Conservation (phyloP, 1,140 invertebrate species). For the Macrotrachela quadricornifera region DNA sequence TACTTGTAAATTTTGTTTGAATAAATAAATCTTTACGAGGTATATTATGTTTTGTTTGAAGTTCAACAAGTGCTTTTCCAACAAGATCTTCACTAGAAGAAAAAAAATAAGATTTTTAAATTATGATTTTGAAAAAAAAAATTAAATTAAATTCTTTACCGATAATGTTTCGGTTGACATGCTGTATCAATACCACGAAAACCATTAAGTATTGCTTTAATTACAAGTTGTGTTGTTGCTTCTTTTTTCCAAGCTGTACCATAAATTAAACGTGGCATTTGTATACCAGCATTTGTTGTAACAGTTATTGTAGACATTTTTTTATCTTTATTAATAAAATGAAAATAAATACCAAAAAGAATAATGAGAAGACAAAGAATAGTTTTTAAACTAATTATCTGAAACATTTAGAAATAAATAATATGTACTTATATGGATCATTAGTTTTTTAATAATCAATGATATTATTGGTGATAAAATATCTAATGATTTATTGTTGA, state of each 20-base stretch:
- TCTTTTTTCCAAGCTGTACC: conserved; percentile 14
- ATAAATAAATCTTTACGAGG: conserved; percentile 10
- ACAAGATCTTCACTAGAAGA: conserved; percentile 8
- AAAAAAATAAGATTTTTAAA: no score
- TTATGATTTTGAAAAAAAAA: background rate
- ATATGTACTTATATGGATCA: no score
- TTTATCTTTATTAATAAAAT: background rate
- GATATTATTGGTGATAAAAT: no score
- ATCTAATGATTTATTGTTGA: no score
- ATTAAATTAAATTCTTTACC: background rate
- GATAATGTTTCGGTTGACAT: conserved; percentile 12
- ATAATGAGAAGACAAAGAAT: no score
- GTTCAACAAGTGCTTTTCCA: conserved; percentile 7
- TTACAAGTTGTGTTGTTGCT: conserved; percentile 9
- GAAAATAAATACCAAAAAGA: no score
- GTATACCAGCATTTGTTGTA: background rate
- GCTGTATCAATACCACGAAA: conserved; percentile 13
- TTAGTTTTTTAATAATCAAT: no score
- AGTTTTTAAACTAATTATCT: no score
- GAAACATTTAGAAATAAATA: no score
- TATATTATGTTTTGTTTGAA: conserved; percentile 10
- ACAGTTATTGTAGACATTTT: background rate
- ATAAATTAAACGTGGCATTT: conserved; percentile 11
- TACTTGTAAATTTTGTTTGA: conserved; percentile 12
- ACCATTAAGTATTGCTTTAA: conserved; percentile 9